Base-by-base conservation (phyloP, 92 coral and sea anemone species). In the Epizoanthus illoricatus region DNA sequence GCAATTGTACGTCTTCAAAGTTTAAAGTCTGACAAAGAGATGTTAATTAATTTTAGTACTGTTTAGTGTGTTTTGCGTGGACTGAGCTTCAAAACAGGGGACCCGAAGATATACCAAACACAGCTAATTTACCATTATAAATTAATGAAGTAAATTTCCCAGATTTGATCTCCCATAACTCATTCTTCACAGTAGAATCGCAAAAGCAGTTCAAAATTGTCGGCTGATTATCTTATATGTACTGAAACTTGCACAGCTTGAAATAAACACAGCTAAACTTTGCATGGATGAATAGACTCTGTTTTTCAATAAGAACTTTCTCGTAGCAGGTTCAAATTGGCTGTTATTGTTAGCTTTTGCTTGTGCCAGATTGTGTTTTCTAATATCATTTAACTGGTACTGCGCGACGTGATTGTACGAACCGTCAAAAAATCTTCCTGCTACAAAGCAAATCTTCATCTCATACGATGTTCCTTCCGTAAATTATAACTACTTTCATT, bases 141-240 rank as follows among this genome's bases (percentile, higher is more conserved):
- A 61, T 78, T 78, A 61, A 78, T 78, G 70, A 78, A 45, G 5
- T 43, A 78, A 63, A 78, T 78, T 78, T 52, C 65, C 71, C 24
- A 78, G 82, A 61, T 78, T 78, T 78, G 82, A 78, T 78, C 82
- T 78, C 17, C 36, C 82, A 63, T 63, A 78, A 78, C 41, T 63
- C 82, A 59, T 75, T 54, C 65, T 78, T 20, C 13, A 39, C 58
- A 19, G 42, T 4, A 40, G 49, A 76, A 76, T 8, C 23, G 45
- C 0, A 33, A 58, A 28, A 58, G 80, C 13, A 36, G 41, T 42
- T 45, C 52, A 45, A 45, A 49, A 7, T 13, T 49, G 56, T 49
- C 56, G 1, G 9, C 15, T 49, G 55, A 49, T 49, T n/a, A 7
- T 9, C 15, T 72, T 49, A 20, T 5, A 20, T 0, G 76, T 45